These are phyloP conservation scores for Tapirus terrestris DNA, from an alignment of 2,113 vertebrate species.

Conservation along the genomic window DNA sequence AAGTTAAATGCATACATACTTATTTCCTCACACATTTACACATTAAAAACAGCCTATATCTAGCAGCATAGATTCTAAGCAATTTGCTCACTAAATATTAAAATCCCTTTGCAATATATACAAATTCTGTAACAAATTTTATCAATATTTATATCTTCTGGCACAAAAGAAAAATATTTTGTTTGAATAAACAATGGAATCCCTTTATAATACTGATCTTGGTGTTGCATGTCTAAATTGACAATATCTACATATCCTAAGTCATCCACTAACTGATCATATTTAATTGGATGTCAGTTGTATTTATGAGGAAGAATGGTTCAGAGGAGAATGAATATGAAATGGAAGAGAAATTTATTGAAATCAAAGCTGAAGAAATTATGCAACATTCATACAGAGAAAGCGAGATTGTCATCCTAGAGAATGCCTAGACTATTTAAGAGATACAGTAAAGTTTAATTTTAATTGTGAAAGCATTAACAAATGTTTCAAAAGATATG, in stretches of 20 bases:
- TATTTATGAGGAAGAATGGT: conserved; percentile 23
- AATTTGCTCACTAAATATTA: conserved; percentile 28
- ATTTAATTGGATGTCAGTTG: conserved; percentile 46
- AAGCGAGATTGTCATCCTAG: background rate
- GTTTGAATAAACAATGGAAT: conserved; percentile 2
- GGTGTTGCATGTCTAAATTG: background rate
- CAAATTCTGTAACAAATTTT: conserved; percentile 10
- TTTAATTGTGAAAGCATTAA: background rate
- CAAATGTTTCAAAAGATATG: background rate
- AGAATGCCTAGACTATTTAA: conserved; percentile 3
- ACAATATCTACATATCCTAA: background rate
- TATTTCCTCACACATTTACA: background rate
- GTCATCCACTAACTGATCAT: background rate
- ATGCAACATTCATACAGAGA: background rate
- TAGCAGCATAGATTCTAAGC: background rate
- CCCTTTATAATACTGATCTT: background rate
- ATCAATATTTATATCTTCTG: conserved; percentile 15
- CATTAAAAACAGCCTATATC: background rate
- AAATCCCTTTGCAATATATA: background rate
- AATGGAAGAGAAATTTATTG: conserved; percentile 12
- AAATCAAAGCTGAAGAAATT: background rate
- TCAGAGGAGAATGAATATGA: conserved; percentile 13
- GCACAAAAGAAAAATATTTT: conserved; percentile 14
- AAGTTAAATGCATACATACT: background rate
- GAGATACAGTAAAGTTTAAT: background rate